Base-by-base conservation (phyloP, 2,797 vertebrate genomes). In the Graptemys geographica region DNA sequence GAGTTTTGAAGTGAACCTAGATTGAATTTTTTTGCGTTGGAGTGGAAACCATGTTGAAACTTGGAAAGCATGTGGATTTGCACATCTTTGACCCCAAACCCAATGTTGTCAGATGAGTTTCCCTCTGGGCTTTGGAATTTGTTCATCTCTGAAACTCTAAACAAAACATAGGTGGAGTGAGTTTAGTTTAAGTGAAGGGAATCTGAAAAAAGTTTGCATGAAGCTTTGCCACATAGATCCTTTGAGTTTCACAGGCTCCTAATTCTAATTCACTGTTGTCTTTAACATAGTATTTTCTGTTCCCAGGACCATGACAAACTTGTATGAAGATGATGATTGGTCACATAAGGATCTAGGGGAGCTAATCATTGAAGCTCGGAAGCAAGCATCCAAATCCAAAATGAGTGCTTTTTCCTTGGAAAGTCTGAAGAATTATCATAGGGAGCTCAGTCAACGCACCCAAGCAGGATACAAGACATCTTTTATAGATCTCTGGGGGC, bases 291-390 rank as follows among this genome's bases (percentile, higher is more conserved):
- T 53, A 18, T 91, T 95, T 80, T 82, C 37, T 92, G 27, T 90
- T 51, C 84, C 81, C 93, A 99, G 99, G 99, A 97, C 98, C 21
- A 98, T 99, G 98, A 96, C 98, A 33, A 97, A 96, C 55, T 96
- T 99, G n/a, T 99, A 99, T 88, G 96, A 97, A 96, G 98, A 99
- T 52, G 94, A 98, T 13, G 92, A 98, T 4, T 99, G 99, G 99
- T 99, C 99, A 85, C 97, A 97, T n/a, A 97, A 97, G 79, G 98
- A 98, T 94, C 95, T 99, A 25, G 96, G 98, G 62, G 88, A 94
- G 56, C 28, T 96, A 49, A 92, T 98, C 94, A 79, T 97, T 0
- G 96, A 97, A 89, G 93, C 98, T 55, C 97, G 98, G 91, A 97
- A 97, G 47, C 98, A 99, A 57, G 97, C 98, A 27, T 96, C 98